Evolutionary conservation across 2,797 vertebrate species (phyloP).

Genomic region (Pseudocheirus occidentalis): DNA sequence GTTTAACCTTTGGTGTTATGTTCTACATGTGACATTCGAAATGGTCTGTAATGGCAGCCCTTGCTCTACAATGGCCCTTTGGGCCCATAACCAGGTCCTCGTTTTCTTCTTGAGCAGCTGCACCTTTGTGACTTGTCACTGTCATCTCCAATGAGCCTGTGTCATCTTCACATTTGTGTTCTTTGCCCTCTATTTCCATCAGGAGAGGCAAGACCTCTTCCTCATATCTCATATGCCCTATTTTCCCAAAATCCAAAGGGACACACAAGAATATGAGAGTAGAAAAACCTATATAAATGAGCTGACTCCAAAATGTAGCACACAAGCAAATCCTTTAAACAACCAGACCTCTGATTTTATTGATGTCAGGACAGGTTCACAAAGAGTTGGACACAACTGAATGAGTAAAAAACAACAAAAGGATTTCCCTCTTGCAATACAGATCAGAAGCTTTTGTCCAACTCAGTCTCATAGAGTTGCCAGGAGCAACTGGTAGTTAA

Average conservation of each 20-base stretch:
- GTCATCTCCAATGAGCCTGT: background rate
- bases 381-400: background rate
- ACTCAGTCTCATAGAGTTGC: background rate
- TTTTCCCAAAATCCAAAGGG: background rate
- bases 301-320: background rate
- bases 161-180: background rate
- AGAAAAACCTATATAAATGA: background rate
- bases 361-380: background rate
- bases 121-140: background rate
- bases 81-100: background rate
- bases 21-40: background rate
- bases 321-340: background rate
- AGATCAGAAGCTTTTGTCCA: background rate
- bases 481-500: background rate
- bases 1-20: background rate
- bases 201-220: background rate
- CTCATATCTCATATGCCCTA: background rate
- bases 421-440: background rate
- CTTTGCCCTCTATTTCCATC: background rate
- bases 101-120: background rate
- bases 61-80: background rate
- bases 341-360: background rate
- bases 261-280: background rate
- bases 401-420: background rate
- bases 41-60: background rate